Evolutionary conservation across 2,888 invertebrate species (phyloP), one percentile per base, ranked within the genome.

Genomic region (Pherbina coryleti): DNA sequence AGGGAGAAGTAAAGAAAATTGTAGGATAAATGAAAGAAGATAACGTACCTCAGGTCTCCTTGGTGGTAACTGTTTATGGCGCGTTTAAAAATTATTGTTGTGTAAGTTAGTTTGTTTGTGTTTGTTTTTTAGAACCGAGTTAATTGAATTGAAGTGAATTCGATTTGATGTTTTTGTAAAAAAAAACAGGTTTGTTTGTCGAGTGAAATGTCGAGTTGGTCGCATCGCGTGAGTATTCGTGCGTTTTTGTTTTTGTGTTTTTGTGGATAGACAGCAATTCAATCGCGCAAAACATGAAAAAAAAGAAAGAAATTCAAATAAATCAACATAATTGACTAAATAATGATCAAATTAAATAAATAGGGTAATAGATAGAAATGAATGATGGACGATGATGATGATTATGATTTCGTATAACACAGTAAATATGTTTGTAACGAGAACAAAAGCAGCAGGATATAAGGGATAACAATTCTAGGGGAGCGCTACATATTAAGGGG

Each of bases 41-140:
- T 83, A 86, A 93, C 95, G 92, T 94, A 96, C 96, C 95, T 96
- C 96, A 88, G 96, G 96, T 92, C 95, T 95, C 92, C 95, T 93
- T 91, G 95, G 95, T 90, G 95, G 95, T 92, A 94, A 93, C 95
- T 95, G 93, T 77, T 62, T 66, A 55, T 75, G 44, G 28, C 9
- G 57, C 4, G 57, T 60, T 17, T 60, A 19, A 60, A 25, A 60
- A 28, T 60, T 25, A 25, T 22, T 22, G 25, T 22, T 25, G 57
- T 4, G 28, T 14, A 11, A 28, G 57, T 25, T 17, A 57, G 22
- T 57, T 75, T 81, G 80, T 76, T 75, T 72, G 64, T 75, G 78
- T 76, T 74, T 60, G 25, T 49, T 75, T 81, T 70, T 79, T 70
- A 44, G 44, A 44, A 44, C 11, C 44, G 3, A 44, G 44, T 44